A percentile compares a stretch with the other conserved stretches of the same genome.
Conservation (phyloP, 35 echinoderm and acorn worm genomes). For the Ophioderma brevispina region DNA sequence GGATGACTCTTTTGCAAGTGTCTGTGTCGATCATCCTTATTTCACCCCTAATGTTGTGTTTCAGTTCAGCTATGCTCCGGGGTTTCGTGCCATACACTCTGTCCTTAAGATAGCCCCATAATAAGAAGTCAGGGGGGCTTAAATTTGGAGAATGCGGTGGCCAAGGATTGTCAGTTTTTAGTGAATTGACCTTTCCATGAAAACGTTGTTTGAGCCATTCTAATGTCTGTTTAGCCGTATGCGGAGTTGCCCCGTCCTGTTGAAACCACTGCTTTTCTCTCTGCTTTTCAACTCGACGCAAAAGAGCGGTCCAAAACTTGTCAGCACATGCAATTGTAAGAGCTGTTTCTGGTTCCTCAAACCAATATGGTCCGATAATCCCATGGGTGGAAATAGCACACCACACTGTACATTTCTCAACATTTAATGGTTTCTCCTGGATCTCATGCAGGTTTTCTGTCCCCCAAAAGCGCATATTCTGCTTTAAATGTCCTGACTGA, state of each 20-base stretch:
- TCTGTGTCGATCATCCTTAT: background rate
- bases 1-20: background rate
- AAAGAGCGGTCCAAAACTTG: background rate
- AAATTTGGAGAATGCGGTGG: conserved; percentile 14
- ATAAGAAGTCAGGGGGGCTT: conserved; percentile 9
- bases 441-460: background rate
- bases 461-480: conserved; percentile 15
- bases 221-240: background rate
- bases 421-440: background rate
- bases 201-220: background rate
- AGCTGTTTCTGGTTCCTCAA: background rate
- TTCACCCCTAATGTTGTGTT: background rate
- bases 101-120: conserved; percentile 31
- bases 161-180: background rate
- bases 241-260: conserved; percentile 7
- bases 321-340: background rate
- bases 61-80: background rate
- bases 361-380: background rate
- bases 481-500: background rate
- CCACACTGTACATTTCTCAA: background rate
- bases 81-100: background rate
- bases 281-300: background rate
- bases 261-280: conserved; percentile 1
- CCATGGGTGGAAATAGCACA: background rate
- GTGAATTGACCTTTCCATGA: background rate